Conservation (phyloP, 2,113 vertebrate genomes). For the Strigops habroptila region DNA sequence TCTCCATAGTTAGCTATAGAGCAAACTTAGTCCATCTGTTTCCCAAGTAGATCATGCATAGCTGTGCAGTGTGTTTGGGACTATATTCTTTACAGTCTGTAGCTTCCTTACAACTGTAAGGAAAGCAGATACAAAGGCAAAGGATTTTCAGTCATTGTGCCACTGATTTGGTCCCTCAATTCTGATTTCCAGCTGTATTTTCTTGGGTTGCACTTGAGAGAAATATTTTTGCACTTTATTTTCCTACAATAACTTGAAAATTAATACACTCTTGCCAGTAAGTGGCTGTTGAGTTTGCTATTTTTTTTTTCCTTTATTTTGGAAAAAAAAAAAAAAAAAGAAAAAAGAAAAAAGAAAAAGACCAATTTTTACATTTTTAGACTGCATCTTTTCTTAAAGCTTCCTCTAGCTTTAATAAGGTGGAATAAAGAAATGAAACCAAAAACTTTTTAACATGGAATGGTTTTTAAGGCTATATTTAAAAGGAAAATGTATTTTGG, state of each 20-base stretch:
- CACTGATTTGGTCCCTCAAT: neutral
- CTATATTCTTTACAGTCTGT: neutral
- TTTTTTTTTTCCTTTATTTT: neutral
- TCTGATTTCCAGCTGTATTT: neutral
- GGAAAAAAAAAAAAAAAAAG: neutral
- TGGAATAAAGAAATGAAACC: neutral
- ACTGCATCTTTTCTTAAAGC: neutral
- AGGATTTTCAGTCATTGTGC: neutral
- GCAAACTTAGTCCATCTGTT: neutral
- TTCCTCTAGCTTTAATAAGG: neutral
- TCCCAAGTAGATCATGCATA: neutral
- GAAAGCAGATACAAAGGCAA: neutral
- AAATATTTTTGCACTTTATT: constrained; percentile 22
- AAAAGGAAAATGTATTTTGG: constrained; percentile 11
- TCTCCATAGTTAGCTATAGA: neutral
- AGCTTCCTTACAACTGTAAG: neutral
- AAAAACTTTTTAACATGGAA: neutral
- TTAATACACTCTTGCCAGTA: neutral
- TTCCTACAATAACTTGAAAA: constrained; percentile 18
- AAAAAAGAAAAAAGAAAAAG: neutral
- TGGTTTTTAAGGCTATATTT: constrained; percentile 24
- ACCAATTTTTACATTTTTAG: constrained; percentile 14
- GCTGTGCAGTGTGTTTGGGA: neutral
- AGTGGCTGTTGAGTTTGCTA: neutral
- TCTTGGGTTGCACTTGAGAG: neutral